Percentiles rank a stretch among this genome's conserved stretches.
Conservation (phyloP, 2,113 vertebrate species). For the Sinocyclocheilus anophthalmus region DNA sequence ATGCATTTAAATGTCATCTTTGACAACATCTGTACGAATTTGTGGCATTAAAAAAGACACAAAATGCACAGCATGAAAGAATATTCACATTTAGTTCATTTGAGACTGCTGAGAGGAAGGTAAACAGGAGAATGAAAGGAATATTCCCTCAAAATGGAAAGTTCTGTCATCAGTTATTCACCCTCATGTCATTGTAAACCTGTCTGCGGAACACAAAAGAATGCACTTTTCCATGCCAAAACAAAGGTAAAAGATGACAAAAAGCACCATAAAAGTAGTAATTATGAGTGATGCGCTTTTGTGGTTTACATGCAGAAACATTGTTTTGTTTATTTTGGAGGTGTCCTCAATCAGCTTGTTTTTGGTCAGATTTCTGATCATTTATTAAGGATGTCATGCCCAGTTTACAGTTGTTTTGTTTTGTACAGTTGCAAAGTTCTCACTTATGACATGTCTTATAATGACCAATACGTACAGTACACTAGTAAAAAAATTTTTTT, state of each 20-base stretch:
- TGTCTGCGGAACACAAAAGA: background rate
- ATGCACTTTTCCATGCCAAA: background rate
- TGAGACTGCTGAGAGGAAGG: constrained; percentile 4
- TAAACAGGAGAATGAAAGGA: constrained; percentile 4
- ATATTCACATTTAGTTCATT: background rate
- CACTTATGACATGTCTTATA: background rate
- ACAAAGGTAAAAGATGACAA: background rate
- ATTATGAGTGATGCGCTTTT: background rate
- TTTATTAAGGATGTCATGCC: background rate
- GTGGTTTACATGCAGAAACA: background rate
- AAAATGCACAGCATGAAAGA: background rate
- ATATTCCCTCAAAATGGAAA: background rate
- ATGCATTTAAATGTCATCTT: background rate
- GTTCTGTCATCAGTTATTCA: background rate
- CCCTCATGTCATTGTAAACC: constrained; percentile 10
- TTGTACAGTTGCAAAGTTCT: background rate
- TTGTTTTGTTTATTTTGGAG: background rate
- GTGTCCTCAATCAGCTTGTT: background rate
- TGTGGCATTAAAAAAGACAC: background rate
- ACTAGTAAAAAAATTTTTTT: no score
- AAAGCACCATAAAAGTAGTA: background rate
- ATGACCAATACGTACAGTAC: background rate
- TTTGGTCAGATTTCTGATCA: background rate
- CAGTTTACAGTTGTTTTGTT: background rate
- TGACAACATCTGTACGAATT: constrained; percentile 6